Conservation (phyloP, 2,888 invertebrate genomes). For the Chrysomela aeneicollis region DNA sequence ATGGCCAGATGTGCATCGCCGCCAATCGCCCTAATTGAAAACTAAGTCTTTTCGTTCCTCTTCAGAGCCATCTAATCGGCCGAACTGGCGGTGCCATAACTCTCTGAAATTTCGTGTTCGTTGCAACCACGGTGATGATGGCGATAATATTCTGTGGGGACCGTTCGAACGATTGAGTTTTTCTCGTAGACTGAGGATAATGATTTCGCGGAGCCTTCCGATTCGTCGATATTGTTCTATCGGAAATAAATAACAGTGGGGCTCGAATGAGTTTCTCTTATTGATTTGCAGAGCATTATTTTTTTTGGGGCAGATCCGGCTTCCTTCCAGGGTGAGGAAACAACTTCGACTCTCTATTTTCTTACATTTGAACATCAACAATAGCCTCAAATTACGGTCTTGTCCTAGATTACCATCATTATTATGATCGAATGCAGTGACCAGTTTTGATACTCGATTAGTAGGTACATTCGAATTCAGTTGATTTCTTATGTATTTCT, state of each 20-base stretch:
- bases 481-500: no score
- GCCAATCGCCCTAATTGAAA: conserved; percentile 29
- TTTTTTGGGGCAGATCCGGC: background rate
- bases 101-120: conserved; percentile 1
- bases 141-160: background rate
- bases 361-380: no score
- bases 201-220: background rate
- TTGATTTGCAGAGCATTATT: background rate
- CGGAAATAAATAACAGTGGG: background rate
- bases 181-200: background rate
- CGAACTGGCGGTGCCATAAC: conserved; percentile 6
- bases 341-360: background rate
- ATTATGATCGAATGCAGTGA: no score
- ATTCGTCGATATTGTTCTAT: background rate
- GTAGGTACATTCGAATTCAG: no score
- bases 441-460: no score
- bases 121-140: background rate
- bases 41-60: conserved; percentile 25
- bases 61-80: conserved; percentile 20
- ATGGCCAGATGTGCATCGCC: conserved; percentile 47
- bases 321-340: background rate
- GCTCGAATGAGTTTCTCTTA: background rate
- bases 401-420: no score
- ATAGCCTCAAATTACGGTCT: no score
- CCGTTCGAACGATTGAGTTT: background rate